These are phyloP conservation scores for Silurus asotus DNA, from an alignment of 2,113 vertebrate species.

Conservation along the genomic window DNA sequence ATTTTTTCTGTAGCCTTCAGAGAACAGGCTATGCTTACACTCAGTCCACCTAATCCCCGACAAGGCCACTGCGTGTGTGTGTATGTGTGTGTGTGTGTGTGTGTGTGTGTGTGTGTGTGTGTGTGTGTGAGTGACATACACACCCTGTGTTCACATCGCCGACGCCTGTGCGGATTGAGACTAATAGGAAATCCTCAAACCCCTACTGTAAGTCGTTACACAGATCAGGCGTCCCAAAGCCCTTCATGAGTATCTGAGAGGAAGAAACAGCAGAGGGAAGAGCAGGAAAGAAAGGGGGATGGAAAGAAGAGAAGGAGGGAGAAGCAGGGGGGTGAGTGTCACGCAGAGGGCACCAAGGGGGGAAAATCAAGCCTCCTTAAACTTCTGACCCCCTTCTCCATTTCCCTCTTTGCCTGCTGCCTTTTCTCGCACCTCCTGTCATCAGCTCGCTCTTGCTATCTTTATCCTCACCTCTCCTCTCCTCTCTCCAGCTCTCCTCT, in stretches of 20 bases:
- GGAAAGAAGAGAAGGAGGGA: neutral
- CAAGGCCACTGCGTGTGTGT: neutral
- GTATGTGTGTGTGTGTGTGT: neutral
- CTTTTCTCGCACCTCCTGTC: constrained; percentile 39
- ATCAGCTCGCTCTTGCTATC: constrained; percentile 31
- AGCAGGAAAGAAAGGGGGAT: constrained; percentile 24
- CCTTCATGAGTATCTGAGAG: neutral
- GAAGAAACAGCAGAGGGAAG: constrained; percentile 5
- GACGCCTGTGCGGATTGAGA: neutral
- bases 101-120: too few relatives aligned
- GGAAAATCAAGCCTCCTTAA: constrained; percentile 43
- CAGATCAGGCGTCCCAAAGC: neutral
- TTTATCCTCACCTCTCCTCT: constrained; percentile 20
- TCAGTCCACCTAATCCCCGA: neutral
- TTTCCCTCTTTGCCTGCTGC: constrained; percentile 16
- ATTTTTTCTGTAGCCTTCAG: neutral
- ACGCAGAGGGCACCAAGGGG: constrained; percentile 40
- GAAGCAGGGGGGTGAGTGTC: constrained; percentile 9
- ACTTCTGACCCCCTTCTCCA: constrained; percentile 46
- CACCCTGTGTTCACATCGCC: neutral
- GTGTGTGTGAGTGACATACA: constrained; percentile 15
- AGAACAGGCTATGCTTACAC: neutral
- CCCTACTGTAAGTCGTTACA: constrained; percentile 14
- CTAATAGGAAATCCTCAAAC: constrained; percentile 15
- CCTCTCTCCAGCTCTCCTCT: neutral